Base-by-base conservation (phyloP, 2,113 vertebrate species). In the Passer montanus region DNA sequence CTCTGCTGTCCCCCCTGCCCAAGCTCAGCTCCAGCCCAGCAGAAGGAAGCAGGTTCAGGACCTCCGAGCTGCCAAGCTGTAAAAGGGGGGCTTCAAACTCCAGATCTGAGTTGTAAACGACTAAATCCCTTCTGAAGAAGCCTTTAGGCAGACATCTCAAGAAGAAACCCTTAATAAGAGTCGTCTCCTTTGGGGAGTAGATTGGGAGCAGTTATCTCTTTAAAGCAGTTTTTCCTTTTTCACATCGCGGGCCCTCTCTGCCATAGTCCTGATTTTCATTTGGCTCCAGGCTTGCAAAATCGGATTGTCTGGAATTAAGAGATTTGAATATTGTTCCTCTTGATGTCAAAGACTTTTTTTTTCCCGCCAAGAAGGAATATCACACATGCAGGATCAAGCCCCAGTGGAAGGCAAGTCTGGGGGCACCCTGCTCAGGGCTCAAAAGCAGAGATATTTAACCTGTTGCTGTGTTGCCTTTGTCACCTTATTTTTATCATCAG, bases 271-370 rank as follows among this genome's bases (percentile, higher is more conserved):
- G 67, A 90, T 93, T 93, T 85, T 80, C 28, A 43, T 93, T 94
- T 96, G 90, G 85, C 82, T 83, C 31, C 85, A 77, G 92, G 90
- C 90, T 88, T 94, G 67, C 23, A 58, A 68, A 94, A 88, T 93
- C 11, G 3, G 78, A 83, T 93, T 94, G 67, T 15, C 62, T 58
- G 72, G 88, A 95, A 92, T 88, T 80, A 95, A 76, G n/a, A 94
- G 70, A 85, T 90, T 85, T 85, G 70, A 82, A 27, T 96, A 44
- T 80, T 88, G 49, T 19, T 87, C 31, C 58, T 90, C 58, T 79
- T 72, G 56, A 78, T 87, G 39, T 49, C 64, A 87, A 70, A 91
- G 11, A 58, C 52, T 15, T 17, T 19, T 52, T 6, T 52, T 7
- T 2, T 2, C 30, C 19, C 6, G 2, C 14, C 8, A 19, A 35